phyloP scores from a whole-genome alignment of 2,888 invertebrate genomes.

The Periphyllus acericola region DNA sequence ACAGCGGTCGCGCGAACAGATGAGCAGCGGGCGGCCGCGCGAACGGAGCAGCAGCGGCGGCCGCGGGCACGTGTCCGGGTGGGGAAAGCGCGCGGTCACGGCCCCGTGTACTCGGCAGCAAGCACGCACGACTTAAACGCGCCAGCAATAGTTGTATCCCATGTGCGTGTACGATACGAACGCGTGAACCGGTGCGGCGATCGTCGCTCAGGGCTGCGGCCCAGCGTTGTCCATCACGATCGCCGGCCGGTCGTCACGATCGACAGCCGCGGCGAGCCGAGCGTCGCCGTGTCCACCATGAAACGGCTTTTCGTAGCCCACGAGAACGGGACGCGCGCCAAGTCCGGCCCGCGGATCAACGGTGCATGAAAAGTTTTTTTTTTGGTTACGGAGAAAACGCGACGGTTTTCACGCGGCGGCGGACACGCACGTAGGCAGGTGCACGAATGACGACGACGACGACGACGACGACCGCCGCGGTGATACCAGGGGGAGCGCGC shows the following conservation, averaged over 20 bases:
- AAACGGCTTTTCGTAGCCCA: not conserved
- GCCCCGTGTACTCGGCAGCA: too few relatives aligned
- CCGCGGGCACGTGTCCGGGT: slow-evolving; percentile 8
- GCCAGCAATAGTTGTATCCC: too few relatives aligned
- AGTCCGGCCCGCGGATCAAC: too few relatives aligned
- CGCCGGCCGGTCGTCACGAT: not conserved
- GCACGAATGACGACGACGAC: too few relatives aligned
- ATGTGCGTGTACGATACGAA: too few relatives aligned
- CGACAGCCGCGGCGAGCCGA: not conserved
- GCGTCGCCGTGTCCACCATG: not conserved
- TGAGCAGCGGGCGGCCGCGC: too few relatives aligned
- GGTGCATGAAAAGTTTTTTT: too few relatives aligned
- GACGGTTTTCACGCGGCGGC: not conserved
- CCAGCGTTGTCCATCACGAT: not conserved
- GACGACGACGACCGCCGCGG: too few relatives aligned
- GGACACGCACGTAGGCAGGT: not conserved
- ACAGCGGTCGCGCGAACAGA: not conserved
- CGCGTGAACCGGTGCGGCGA: not conserved
- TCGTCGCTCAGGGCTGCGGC: not conserved
- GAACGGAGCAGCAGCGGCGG: not conserved
- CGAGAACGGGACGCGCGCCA: not conserved
- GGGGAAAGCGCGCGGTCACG: too few relatives aligned
- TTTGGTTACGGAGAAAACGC: not conserved
- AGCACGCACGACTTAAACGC: too few relatives aligned
- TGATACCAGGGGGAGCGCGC: not conserved